Evolutionary conservation across 2,888 invertebrate genomes (phyloP).

Genomic region (Agriopis marginaria): DNA sequence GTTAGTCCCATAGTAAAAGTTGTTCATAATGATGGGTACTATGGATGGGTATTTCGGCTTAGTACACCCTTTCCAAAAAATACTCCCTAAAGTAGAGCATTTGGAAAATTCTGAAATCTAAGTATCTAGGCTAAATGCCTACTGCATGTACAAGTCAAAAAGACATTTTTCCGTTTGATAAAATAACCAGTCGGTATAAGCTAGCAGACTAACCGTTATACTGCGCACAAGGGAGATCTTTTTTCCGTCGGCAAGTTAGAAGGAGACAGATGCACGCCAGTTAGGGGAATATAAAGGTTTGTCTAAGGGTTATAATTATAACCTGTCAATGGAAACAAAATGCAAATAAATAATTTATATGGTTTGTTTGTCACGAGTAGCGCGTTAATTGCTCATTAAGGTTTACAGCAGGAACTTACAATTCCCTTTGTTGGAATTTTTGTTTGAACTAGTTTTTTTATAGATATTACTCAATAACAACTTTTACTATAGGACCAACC

Average conservation of each 20-base stretch:
- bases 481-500: no score
- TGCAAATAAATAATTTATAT: constrained; percentile 17
- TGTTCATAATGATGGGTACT: no score
- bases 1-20: no score
- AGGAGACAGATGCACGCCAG: constrained; percentile 7
- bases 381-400: background rate
- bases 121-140: no score
- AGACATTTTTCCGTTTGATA: no score
- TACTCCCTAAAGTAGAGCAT: no score
- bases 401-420: background rate
- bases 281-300: constrained; percentile 6
- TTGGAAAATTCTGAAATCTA: no score
- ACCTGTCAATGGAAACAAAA: constrained; percentile 21
- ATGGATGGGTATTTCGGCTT: no score
- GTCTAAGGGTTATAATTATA: constrained; percentile 18
- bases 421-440: background rate
- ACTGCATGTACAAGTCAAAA: no score
- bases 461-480: no score
- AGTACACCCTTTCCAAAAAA: no score
- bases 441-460: background rate
- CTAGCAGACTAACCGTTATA: constrained; percentile 14
- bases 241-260: constrained; percentile 4
- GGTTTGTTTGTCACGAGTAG: constrained; percentile 5
- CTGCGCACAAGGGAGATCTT: background rate
- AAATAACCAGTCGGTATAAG: no score